Evolutionary conservation across 2,797 vertebrate species (phyloP), one percentile per base, ranked within the genome.

Genomic region (Sibirionetta formosa): DNA sequence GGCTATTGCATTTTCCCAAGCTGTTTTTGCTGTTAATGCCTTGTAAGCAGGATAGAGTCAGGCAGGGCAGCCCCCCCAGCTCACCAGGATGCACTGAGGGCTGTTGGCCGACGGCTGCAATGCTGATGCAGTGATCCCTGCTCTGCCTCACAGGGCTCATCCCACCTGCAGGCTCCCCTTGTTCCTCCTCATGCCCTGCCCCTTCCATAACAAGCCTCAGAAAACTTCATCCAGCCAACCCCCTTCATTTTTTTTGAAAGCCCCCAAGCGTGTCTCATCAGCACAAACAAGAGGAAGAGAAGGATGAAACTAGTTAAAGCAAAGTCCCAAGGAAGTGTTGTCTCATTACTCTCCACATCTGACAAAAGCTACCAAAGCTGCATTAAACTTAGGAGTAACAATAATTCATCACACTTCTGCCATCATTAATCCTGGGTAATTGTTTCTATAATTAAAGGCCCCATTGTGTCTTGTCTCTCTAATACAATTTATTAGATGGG

Each of bases 381-480:
- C 24, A 3, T 61, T 72, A 81, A 93, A 90, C 88, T 86, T 0
- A 46, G 58, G 66, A 86, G 54, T n/a, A 83, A 51, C 57, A 65
- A 8, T 23, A 68, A 76, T 64, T 82, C 7, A 14, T 88, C 82
- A 78, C 70, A 31, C 8, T 1, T 0, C 46, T 16, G 44, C 88
- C 87, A 65, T 71, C 88, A 79, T 95, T 95, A 96, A 94, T 95
- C 90, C 90, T 69, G 5, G 14, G 50, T 83, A 93, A 95, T 90
- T 94, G 93, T 88, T 93, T 93, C 88, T 82, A 90, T 94, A 90
- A 96, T 95, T 95, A 96, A 97, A 95, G 91, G 92, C 77, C 82
- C 86, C 90, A 63, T 86, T 86, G 93, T 81, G 80, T 82, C 93
- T 82, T 95, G 90, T 94, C 88, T 94, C 77, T 90, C 61, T 46